Conservation (phyloP, 2,113 vertebrate species). For the Gymnocephalus cernua region DNA sequence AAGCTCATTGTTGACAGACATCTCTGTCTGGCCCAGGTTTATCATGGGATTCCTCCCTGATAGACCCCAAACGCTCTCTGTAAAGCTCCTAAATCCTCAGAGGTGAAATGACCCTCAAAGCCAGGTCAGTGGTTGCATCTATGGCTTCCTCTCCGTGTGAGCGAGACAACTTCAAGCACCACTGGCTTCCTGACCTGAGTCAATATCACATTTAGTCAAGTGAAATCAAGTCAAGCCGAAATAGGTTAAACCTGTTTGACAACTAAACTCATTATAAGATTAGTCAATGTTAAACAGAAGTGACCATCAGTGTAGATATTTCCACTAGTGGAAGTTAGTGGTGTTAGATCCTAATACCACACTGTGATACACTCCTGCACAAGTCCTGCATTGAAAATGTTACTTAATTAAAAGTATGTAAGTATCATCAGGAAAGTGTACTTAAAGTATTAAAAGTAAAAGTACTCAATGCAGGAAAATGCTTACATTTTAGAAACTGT, state of each 20-base stretch:
- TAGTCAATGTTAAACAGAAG: neutral
- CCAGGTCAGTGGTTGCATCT: conserved; percentile 62
- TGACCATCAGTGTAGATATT: neutral
- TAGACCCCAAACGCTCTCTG: conserved; percentile 62
- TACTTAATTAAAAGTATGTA: too few species aligned
- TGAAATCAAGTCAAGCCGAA: conserved; percentile 16
- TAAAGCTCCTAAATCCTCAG: conserved; percentile 67
- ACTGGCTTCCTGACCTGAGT: conserved; percentile 28
- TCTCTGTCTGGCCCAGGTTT: conserved; percentile 43
- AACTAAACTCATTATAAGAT: neutral
- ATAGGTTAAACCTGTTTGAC: neutral
- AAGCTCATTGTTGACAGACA: conserved; percentile 23
- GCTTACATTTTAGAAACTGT: too few species aligned
- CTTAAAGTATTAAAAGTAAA: too few species aligned
- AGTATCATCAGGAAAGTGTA: too few species aligned
- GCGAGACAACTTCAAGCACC: conserved; percentile 47
- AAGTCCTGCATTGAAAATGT: too few species aligned
- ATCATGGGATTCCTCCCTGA: conserved; percentile 53
- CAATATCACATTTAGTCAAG: conserved; percentile 19
- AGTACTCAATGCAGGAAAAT: too few species aligned
- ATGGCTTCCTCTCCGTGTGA: conserved; percentile 26
- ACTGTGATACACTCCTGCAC: too few species aligned
- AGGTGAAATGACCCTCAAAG: conserved; percentile 79
- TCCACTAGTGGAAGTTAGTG: too few species aligned
- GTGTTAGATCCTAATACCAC: too few species aligned